A percentile compares a stretch with the other conserved stretches of the same genome.
Conservation (phyloP, 2,113 vertebrate genomes). For the Mixornis gularis region DNA sequence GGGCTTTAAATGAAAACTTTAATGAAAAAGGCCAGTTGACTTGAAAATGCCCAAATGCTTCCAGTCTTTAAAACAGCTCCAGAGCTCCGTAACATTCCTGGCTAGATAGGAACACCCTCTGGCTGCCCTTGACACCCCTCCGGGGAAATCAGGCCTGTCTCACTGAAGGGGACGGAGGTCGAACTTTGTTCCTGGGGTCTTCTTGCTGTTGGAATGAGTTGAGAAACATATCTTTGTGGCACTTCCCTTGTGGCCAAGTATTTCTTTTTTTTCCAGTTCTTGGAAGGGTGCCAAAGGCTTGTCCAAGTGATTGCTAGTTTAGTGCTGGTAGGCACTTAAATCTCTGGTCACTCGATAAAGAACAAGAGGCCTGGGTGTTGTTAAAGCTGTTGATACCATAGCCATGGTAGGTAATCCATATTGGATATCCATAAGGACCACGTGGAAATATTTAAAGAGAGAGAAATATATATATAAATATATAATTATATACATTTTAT, state of each 20-base stretch:
- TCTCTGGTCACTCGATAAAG: constrained; percentile 52
- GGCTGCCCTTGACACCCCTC: not conserved
- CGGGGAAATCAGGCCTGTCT: not conserved
- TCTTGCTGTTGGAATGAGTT: constrained; percentile 36
- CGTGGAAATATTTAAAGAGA: constrained; percentile 80
- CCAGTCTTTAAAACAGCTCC: constrained; percentile 44
- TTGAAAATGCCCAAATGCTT: constrained; percentile 56
- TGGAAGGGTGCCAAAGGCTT: constrained; percentile 58
- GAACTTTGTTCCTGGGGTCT: not conserved
- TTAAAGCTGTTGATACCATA: constrained; percentile 67
- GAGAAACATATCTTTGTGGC: constrained; percentile 28
- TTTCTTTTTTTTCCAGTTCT: constrained; percentile 45
- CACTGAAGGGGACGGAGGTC: not conserved
- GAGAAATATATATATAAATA: constrained; percentile 82
- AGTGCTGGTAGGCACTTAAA: constrained; percentile 41
- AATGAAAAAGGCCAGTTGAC: constrained; percentile 49
- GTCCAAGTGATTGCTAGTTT: constrained; percentile 52
- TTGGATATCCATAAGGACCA: constrained; percentile 89
- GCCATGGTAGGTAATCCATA: constrained; percentile 95
- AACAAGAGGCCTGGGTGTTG: constrained; percentile 53
- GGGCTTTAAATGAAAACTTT: constrained; percentile 48
- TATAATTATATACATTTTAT: constrained; percentile 77
- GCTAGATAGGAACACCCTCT: constrained; percentile 32
- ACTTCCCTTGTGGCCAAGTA: constrained; percentile 32
- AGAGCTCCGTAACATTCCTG: constrained; percentile 56